A percentile compares a stretch with the other conserved stretches of the same genome.
phyloP scores from a whole-genome alignment of 1,140 invertebrate species.

The Yoshiicerus persimilis region DNA sequence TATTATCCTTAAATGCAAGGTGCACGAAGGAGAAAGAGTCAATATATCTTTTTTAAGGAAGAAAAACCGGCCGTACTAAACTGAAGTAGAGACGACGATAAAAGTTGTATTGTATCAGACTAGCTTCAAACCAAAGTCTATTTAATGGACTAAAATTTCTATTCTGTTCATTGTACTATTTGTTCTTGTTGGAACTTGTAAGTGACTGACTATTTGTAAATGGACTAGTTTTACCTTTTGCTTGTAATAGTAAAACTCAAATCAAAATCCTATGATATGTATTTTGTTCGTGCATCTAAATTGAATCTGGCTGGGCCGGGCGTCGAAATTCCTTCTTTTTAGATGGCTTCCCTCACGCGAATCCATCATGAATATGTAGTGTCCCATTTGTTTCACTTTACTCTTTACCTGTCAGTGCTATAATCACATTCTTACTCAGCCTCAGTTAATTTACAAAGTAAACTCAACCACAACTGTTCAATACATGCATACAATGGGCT shows the following conservation, averaged over 20 bases:
- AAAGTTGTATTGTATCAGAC: background rate
- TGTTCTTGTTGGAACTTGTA: background rate
- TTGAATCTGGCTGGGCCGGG: background rate
- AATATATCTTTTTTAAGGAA: background rate
- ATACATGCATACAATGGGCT: background rate
- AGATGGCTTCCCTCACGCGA: constrained; percentile 30
- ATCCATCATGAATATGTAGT: constrained; percentile 31
- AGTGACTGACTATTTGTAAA: background rate
- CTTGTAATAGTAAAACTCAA: background rate
- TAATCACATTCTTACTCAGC: background rate
- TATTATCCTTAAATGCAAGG: background rate
- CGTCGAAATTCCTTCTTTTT: constrained; percentile 16
- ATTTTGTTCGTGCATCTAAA: constrained; percentile 1
- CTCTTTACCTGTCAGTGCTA: constrained; percentile 14
- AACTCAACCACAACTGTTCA: background rate
- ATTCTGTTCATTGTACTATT: background rate
- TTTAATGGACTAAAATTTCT: background rate
- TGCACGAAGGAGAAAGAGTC: background rate
- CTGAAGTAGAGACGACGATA: background rate
- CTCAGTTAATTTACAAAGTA: background rate
- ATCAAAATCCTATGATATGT: background rate
- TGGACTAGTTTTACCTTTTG: background rate
- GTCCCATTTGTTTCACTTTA: constrained; percentile 25
- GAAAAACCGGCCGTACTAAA: background rate
- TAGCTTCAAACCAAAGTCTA: background rate